phyloP scores from a whole-genome alignment of 1,140 invertebrate genomes.

The Heliconius congener region DNA sequence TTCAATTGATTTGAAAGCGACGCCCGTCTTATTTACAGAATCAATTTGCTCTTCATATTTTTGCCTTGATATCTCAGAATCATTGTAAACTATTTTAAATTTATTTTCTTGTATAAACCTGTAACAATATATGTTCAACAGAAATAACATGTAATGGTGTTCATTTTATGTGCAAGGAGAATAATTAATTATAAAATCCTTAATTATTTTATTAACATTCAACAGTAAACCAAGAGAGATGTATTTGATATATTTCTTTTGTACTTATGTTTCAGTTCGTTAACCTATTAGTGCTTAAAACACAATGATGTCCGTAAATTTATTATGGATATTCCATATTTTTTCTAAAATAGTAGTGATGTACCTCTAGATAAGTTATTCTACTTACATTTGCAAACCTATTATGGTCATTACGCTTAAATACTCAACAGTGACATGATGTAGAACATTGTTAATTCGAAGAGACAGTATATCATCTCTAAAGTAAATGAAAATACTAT shows the following conservation, averaged over 20 bases:
- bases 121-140: constrained; percentile 22
- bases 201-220: constrained; percentile 3
- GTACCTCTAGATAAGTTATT: neutral
- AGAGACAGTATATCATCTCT: constrained; percentile 12
- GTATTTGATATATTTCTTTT: neutral
- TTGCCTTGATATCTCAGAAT: constrained; percentile 31
- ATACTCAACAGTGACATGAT: constrained; percentile 25
- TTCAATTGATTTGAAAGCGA: constrained; percentile 30
- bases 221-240: neutral
- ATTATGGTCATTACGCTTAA: neutral
- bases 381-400: neutral
- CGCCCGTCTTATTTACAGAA: constrained; percentile 30
- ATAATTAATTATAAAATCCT: neutral
- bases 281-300: neutral
- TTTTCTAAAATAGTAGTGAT: neutral
- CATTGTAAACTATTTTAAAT: constrained; percentile 22
- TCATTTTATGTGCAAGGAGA: neutral
- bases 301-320: neutral
- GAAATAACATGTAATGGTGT: neutral
- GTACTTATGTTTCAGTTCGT: neutral
- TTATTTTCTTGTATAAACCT: constrained; percentile 45
- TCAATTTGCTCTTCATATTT: constrained; percentile 32
- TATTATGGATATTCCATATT: neutral
- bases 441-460: constrained; percentile 19
- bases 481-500: constrained; percentile 15